Conservation (phyloP, 2,113 vertebrate genomes). For the Phocoena sinus region DNA sequence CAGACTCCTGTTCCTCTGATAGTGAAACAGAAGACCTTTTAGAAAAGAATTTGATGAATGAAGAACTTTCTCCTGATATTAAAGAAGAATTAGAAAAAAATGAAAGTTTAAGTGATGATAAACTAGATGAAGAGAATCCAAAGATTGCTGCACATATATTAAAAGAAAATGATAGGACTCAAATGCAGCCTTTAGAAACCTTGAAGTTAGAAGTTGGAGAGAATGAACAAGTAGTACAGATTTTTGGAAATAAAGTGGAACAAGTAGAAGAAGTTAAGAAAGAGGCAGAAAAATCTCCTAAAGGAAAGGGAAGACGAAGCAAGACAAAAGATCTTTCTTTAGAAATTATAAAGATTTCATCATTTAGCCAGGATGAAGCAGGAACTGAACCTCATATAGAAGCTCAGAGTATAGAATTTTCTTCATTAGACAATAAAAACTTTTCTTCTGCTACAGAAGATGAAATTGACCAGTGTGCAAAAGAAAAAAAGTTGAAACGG, state of each 20-base stretch:
- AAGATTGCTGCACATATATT: slow-evolving; percentile 78
- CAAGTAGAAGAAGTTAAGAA: slow-evolving; percentile 80
- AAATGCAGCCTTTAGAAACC: slow-evolving; percentile 77
- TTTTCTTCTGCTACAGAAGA: slow-evolving; percentile 73
- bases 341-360: slow-evolving; percentile 80
- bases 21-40: slow-evolving; percentile 83
- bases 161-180: slow-evolving; percentile 81
- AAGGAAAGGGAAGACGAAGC: slow-evolving; percentile 86
- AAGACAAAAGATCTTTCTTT: slow-evolving; percentile 82
- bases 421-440: slow-evolving; percentile 78
- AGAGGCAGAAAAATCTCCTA: slow-evolving; percentile 86
- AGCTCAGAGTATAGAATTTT: slow-evolving; percentile 73
- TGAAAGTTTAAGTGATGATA: slow-evolving; percentile 75
- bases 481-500: slow-evolving; percentile 88
- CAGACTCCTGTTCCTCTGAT: slow-evolving; percentile 86
- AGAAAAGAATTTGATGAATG: slow-evolving; percentile 84
- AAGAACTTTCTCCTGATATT: slow-evolving; percentile 79
- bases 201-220: slow-evolving; percentile 81
- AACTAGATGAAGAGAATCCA: slow-evolving; percentile 79
- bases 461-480: slow-evolving; percentile 86
- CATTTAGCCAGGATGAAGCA: slow-evolving; percentile 75
- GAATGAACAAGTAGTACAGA: slow-evolving; percentile 80
- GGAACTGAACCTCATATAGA: slow-evolving; percentile 73
- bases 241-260: slow-evolving; percentile 80
- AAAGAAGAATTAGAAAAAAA: slow-evolving; percentile 79